A percentile compares a stretch with the other conserved stretches of the same genome.
phyloP scores from a whole-genome alignment of 2,113 vertebrate species.

The Zosterops pallidus region DNA sequence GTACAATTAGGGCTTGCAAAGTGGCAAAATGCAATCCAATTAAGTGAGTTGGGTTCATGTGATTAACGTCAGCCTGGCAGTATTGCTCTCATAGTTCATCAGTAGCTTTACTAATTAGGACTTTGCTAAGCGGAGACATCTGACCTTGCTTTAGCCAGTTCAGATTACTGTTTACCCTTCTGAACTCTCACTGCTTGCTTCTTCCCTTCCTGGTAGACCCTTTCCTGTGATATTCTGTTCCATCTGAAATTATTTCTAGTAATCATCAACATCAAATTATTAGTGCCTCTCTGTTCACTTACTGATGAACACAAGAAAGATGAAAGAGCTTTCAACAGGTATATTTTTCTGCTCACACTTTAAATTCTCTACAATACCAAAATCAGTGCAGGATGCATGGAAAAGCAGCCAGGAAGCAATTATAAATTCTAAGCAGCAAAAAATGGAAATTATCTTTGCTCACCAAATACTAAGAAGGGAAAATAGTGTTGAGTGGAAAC shows the following conservation, averaged over 20 bases:
- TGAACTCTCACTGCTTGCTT: neutral
- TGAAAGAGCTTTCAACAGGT: neutral
- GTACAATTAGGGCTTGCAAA: slow-evolving; percentile 23
- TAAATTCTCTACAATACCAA: neutral
- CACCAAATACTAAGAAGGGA: neutral
- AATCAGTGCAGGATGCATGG: neutral
- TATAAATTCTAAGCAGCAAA: neutral
- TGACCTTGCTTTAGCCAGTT: slow-evolving; percentile 26
- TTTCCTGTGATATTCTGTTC: neutral
- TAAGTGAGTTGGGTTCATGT: slow-evolving; percentile 34
- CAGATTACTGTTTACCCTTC: neutral
- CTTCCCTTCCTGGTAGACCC: neutral
- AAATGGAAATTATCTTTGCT: neutral
- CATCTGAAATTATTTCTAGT: neutral
- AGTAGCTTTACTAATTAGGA: slow-evolving; percentile 30
- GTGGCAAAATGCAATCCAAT: slow-evolving; percentile 33
- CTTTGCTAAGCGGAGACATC: neutral
- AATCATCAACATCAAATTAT: neutral
- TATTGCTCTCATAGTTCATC: slow-evolving; percentile 29
- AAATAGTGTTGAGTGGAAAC: neutral
- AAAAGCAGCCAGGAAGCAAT: neutral
- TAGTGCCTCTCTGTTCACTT: neutral
- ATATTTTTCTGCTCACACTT: neutral
- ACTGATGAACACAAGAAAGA: neutral
- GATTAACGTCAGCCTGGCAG: slow-evolving; percentile 30